Conservation (phyloP, 1,140 invertebrate genomes). For the Chlorops oryzae region DNA sequence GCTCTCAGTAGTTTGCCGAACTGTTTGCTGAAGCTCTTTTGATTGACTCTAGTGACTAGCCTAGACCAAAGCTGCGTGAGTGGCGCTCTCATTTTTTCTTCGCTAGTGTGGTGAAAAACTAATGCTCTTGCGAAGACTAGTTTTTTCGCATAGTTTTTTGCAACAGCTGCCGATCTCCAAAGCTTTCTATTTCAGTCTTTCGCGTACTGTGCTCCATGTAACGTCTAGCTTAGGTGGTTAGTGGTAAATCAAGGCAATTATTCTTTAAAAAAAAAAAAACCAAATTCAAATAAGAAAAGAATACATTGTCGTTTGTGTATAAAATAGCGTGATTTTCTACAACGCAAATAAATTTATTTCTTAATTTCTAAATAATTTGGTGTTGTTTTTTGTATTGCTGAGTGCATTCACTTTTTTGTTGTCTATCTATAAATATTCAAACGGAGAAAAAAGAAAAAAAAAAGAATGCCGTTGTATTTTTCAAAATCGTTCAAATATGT, state of each 20-base stretch:
- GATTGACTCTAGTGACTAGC: too few species aligned
- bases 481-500: too few species aligned
- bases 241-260: neutral
- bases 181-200: too few species aligned
- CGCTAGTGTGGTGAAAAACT: constrained; percentile 7
- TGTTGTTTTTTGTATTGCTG: too few species aligned
- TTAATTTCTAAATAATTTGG: neutral
- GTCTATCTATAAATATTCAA: neutral
- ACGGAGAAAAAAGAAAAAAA: neutral
- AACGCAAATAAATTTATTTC: neutral
- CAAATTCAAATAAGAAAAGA: neutral
- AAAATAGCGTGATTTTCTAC: neutral
- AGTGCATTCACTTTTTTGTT: neutral
- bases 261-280: neutral
- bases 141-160: neutral
- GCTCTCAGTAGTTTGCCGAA: too few species aligned
- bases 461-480: neutral
- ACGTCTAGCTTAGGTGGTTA: too few species aligned
- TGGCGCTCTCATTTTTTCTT: too few species aligned
- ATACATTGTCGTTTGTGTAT: neutral
- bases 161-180: too few species aligned
- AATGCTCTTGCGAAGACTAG: constrained; percentile 25
- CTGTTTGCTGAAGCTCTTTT: too few species aligned
- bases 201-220: too few species aligned
- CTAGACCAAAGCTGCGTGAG: too few species aligned